A percentile compares a stretch with the other conserved stretches of the same genome.
Evolutionary conservation across 2,888 invertebrate species (phyloP).

Genomic region (Acrocyrtus sp.): DNA sequence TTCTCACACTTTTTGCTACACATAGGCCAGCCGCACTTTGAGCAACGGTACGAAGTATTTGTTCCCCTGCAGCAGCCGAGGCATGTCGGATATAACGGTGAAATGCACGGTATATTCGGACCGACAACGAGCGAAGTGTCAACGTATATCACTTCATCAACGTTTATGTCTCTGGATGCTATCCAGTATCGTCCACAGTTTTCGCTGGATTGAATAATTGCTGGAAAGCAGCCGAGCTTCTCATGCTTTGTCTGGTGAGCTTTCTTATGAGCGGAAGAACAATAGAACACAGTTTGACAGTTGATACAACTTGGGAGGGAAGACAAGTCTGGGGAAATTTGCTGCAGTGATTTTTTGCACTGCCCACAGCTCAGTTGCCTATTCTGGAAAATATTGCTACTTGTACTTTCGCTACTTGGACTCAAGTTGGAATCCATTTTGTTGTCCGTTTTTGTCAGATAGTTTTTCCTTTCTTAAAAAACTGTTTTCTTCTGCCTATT

Average conservation of each 20-base stretch:
- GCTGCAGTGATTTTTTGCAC: conserved; percentile 15
- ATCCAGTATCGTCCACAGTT: conserved; percentile 40
- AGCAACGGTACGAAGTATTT: conserved; percentile 31
- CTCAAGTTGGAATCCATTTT: conserved; percentile 21
- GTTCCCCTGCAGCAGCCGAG: conserved; percentile 44
- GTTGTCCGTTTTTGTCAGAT: too few relatives aligned
- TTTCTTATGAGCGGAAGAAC: conserved; percentile 30
- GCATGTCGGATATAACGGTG: conserved; percentile 47
- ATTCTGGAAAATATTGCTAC: background rate
- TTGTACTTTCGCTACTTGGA: conserved; percentile 17
- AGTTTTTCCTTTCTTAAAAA: too few relatives aligned
- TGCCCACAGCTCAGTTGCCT: conserved; percentile 18
- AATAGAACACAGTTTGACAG: conserved; percentile 42
- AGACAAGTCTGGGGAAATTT: background rate
- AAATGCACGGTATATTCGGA: conserved; percentile 22
- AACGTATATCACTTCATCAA: conserved; percentile 36
- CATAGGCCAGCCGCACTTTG: conserved; percentile 50
- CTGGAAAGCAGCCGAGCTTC: conserved; percentile 41
- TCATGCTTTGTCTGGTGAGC: conserved; percentile 28
- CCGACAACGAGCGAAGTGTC: conserved; percentile 26
- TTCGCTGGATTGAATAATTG: conserved; percentile 18
- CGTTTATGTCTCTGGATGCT: conserved; percentile 33
- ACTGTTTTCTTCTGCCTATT: too few relatives aligned
- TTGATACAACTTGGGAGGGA: conserved; percentile 7
- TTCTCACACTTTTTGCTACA: conserved; percentile 50